Evolutionary conservation across 2,113 vertebrate species (phyloP).

Genomic region (Apodemus speciosus): DNA sequence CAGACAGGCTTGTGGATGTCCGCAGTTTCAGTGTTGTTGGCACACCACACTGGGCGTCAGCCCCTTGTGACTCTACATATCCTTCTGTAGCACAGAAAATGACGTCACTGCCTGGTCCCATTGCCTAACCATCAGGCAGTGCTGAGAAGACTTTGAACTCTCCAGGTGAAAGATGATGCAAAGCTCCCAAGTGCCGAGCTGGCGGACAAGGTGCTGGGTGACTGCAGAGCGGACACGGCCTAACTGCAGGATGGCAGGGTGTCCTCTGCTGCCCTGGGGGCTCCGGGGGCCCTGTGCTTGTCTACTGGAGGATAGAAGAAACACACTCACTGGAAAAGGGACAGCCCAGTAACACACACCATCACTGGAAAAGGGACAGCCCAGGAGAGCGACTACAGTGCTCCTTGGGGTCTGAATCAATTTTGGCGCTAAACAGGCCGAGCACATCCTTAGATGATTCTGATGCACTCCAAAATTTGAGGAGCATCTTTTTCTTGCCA

Average conservation of each 20-base stretch:
- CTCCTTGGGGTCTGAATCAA: not conserved
- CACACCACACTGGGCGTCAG: not conserved
- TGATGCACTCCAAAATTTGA: not conserved
- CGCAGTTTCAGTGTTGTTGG: not conserved
- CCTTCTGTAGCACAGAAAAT: slow-evolving; percentile 63
- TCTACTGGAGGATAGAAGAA: not conserved
- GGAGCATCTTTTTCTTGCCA: not conserved
- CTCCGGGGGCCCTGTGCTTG: not conserved
- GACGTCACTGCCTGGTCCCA: slow-evolving; percentile 38
- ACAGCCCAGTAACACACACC: too few relatives aligned
- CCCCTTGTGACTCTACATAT: slow-evolving; percentile 12
- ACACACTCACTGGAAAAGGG: too few relatives aligned
- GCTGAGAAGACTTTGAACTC: slow-evolving; percentile 51
- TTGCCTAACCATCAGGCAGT: slow-evolving; percentile 2
- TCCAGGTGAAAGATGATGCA: slow-evolving; percentile 65
- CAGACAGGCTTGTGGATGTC: not conserved
- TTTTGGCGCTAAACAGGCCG: not conserved
- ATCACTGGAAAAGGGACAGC: not conserved
- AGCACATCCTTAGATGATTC: not conserved
- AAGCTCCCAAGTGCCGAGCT: slow-evolving; percentile 61
- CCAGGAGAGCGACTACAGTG: not conserved
- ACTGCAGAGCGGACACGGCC: not conserved
- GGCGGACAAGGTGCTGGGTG: not conserved
- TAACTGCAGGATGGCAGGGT: not conserved
- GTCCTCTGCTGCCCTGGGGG: not conserved